Conservation (phyloP, 2,113 vertebrate genomes). For the Pomatorhinus ruficollis region DNA sequence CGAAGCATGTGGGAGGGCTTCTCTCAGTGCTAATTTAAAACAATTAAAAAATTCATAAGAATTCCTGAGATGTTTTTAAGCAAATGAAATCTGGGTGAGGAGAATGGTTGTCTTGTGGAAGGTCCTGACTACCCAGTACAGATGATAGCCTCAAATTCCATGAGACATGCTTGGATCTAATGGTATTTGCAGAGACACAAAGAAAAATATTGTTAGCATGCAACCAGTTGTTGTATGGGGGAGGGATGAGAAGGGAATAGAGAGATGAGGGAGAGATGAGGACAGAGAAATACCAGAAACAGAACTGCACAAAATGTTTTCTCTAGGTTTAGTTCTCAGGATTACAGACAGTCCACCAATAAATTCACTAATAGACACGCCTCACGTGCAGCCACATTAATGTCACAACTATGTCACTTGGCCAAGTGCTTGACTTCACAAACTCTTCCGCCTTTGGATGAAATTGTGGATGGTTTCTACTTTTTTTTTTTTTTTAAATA, state of each 20-base stretch:
- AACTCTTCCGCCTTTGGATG: not conserved
- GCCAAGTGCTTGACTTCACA: not conserved
- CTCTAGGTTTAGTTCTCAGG: not conserved
- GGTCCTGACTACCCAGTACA: not conserved
- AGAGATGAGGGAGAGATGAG: not conserved
- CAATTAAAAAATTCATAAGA: not conserved
- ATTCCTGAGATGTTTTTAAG: not conserved
- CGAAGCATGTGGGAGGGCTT: not conserved
- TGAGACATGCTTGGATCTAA: not conserved
- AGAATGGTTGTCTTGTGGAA: not conserved
- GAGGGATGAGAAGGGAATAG: not conserved
- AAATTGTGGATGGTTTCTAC: not conserved
- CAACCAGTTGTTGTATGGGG: not conserved
- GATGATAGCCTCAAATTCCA: not conserved
- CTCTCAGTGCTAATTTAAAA: not conserved
- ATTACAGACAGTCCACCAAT: not conserved
- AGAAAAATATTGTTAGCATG: not conserved
- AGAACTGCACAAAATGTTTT: not conserved
- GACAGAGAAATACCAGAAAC: not conserved
- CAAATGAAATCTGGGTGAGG: not conserved
- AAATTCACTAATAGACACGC: not conserved
- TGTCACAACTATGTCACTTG: not conserved
- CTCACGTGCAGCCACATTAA: not conserved
- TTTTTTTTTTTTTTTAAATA: not conserved
- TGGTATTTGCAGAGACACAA: not conserved